Base-by-base conservation (phyloP, 2,888 invertebrate genomes). In the Capitulum mitella region DNA sequence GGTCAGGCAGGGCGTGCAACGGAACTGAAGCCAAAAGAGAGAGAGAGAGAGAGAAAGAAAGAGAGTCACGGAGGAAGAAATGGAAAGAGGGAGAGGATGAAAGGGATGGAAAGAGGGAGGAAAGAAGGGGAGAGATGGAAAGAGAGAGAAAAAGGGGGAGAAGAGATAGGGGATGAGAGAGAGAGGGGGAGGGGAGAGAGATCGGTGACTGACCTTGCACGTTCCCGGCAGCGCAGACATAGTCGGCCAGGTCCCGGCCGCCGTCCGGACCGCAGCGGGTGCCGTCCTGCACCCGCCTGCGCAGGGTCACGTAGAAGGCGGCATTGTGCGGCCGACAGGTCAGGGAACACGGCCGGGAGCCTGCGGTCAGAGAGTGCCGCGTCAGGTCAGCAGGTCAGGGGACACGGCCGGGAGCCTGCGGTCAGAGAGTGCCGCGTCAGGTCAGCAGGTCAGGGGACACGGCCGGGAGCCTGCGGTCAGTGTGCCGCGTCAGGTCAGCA, bases 71-170 rank as follows among this genome's bases (percentile, higher is more conserved):
- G 26, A 58, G 75, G 43, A n/a, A 46, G 29, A 29, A 0, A 54
- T 2, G 40, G 61, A 61, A 40, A 61, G 78, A 78, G 61, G 64
- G 78, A 64, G 64, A 43, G 43, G n/a, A n/a, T n/a, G n/a, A n/a
- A n/a, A n/a, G n/a, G n/a, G n/a, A n/a, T n/a, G n/a, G n/a, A n/a
- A n/a, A n/a, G n/a, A n/a, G n/a, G n/a, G n/a, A n/a, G n/a, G n/a
- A n/a, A n/a, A n/a, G n/a, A n/a, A n/a, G 64, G 78, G 64, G 78
- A 64, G 64, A 64, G 64, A 64, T 40, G 26, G 78, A 64, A 64
- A 78, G 70, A 10, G 46, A 46, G 48, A 14, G 70, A 70, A 48
- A 48, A 48, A 46, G 46, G 19, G 70, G 29, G 46, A 48, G 46
- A 46, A 14, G 43, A 29, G 70, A 70, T 70, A 78, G 78, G 70